phyloP scores from a whole-genome alignment of 2,888 invertebrate species.

The Zaprionus obscuricornis region DNA sequence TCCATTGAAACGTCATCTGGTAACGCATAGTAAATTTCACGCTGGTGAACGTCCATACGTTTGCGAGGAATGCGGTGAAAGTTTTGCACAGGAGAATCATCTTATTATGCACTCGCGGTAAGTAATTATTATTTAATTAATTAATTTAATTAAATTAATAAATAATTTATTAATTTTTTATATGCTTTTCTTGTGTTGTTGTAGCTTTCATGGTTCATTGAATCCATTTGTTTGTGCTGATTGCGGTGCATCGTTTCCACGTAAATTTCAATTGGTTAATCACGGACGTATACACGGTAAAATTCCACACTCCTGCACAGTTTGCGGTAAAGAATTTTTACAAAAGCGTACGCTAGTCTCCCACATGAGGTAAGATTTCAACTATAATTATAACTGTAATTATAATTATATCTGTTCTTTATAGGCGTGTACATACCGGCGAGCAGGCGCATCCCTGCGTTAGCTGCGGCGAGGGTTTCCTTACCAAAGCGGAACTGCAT shows the following conservation, averaged over 20 bases:
- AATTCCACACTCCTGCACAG: constrained; percentile 91
- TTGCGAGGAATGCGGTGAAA: constrained; percentile 95
- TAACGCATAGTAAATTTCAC: constrained; percentile 93
- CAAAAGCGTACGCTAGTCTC: constrained; percentile 92
- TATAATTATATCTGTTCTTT: constrained; percentile 1
- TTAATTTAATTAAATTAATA: not conserved
- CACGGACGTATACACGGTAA: constrained; percentile 92
- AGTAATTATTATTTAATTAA: constrained; percentile 13
- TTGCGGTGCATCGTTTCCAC: constrained; percentile 93
- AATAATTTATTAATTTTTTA: not conserved
- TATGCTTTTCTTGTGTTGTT: not conserved
- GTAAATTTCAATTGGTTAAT: constrained; percentile 93
- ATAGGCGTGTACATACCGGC: constrained; percentile 87
- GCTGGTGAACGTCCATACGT: constrained; percentile 93
- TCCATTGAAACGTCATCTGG: constrained; percentile 91
- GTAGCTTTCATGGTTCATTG: constrained; percentile 95
- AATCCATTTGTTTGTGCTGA: constrained; percentile 97
- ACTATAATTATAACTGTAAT: too few relatives aligned
- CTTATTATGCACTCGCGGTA: constrained; percentile 84
- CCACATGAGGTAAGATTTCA: constrained; percentile 89
- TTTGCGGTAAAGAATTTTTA: constrained; percentile 93
- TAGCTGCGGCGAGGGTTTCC: constrained; percentile 91
- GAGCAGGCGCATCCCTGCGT: constrained; percentile 90
- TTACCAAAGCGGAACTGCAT: constrained; percentile 88
- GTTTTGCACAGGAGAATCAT: constrained; percentile 95